Conservation (phyloP, 1,140 invertebrate species). For the Probaryconus sp. region DNA sequence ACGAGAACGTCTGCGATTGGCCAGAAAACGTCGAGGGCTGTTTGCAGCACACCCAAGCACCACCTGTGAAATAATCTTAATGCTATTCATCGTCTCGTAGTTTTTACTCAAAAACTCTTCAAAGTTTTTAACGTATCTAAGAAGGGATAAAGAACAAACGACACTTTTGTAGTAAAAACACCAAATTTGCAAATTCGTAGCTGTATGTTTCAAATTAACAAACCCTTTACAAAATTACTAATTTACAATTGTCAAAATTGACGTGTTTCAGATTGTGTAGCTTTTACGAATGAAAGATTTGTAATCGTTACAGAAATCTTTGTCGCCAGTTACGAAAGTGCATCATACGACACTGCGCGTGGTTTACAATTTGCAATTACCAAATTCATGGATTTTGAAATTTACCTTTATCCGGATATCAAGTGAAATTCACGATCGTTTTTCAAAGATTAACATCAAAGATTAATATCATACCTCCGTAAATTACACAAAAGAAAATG, state of each 20-base stretch:
- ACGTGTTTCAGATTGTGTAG: constrained; percentile 40
- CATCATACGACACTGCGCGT: constrained; percentile 12
- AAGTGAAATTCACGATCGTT: no score
- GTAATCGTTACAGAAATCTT: constrained; percentile 41
- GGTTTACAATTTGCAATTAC: constrained; percentile 7
- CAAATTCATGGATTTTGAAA: constrained; percentile 11
- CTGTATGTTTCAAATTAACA: constrained; percentile 41
- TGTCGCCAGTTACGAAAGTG: constrained; percentile 37
- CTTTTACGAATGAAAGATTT: constrained; percentile 23
- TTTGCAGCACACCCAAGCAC: constrained; percentile 87
- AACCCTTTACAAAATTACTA: constrained; percentile 51
- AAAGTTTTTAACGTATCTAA: constrained; percentile 27
- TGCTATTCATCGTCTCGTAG: not conserved
- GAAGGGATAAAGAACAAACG: constrained; percentile 32
- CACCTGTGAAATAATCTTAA: constrained; percentile 76
- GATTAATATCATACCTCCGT: no score
- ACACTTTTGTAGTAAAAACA: constrained; percentile 38
- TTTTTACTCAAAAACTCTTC: no score
- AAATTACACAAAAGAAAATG: no score
- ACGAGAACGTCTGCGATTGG: constrained; percentile 97
- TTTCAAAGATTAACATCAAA: no score
- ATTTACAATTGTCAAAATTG: constrained; percentile 48
- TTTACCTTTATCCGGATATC: not conserved
- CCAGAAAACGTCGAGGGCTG: constrained; percentile 96
- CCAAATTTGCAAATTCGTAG: constrained; percentile 42